Evolutionary conservation across 1,140 invertebrate species (phyloP).

Genomic region (Drosophila navojoa): DNA sequence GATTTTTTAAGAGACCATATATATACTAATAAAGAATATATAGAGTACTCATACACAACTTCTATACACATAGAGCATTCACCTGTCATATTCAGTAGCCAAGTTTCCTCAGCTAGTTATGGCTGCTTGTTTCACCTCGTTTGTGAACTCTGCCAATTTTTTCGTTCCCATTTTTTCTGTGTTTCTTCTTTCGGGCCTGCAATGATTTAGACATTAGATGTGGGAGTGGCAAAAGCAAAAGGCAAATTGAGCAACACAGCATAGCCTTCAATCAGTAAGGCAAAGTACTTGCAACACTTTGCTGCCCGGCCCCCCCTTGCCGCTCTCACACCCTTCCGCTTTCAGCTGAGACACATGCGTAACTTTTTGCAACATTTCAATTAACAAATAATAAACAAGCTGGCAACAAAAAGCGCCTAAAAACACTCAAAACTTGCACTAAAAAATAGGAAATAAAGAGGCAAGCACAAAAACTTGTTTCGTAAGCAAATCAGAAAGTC

Average conservation of each 20-base stretch:
- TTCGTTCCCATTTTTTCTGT: background rate
- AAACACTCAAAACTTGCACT: slow-evolving; percentile 36
- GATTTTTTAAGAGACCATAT: too few relatives aligned
- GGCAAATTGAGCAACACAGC: background rate
- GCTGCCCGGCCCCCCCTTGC: background rate
- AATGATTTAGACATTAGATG: slow-evolving; percentile 62
- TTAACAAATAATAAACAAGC: slow-evolving; percentile 80
- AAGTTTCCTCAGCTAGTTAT: slow-evolving; percentile 22
- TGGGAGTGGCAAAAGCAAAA: slow-evolving; percentile 39
- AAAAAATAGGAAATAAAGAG: background rate
- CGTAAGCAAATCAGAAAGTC: slow-evolving; percentile 78
- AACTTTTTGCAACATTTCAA: slow-evolving; percentile 77
- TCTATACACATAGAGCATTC: background rate
- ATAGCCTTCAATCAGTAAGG: slow-evolving; percentile 24
- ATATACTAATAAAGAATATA: too few relatives aligned
- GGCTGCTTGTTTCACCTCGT: slow-evolving; percentile 25
- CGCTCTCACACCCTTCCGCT: background rate
- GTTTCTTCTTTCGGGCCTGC: slow-evolving; percentile 13
- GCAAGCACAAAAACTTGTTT: slow-evolving; percentile 52
- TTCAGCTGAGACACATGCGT: slow-evolving; percentile 19
- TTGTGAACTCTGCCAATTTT: slow-evolving; percentile 26
- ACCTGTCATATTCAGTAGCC: background rate
- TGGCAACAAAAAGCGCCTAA: slow-evolving; percentile 66
- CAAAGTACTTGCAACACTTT: slow-evolving; percentile 19
- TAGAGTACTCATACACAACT: too few relatives aligned